Percentiles rank a stretch among this genome's conserved stretches.
Conservation (phyloP, 1,140 invertebrate genomes). For the Tetragnatha versicolor region DNA sequence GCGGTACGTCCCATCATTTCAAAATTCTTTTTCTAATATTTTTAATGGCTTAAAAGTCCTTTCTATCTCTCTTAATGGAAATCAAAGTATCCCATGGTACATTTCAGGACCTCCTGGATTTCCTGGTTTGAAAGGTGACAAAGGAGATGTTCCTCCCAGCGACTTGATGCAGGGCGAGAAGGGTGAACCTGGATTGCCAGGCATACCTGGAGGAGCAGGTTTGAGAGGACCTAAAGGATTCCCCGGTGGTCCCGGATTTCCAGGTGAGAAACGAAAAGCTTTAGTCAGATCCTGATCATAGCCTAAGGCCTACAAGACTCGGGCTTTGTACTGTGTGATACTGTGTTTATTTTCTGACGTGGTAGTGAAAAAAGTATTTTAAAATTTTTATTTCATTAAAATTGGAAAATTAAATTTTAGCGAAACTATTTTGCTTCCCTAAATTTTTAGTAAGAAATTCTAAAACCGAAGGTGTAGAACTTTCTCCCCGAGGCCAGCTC, state of each 20-base stretch:
- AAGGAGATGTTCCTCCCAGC: slow-evolving; percentile 47
- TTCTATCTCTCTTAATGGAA: neutral
- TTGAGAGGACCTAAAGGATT: slow-evolving; percentile 41
- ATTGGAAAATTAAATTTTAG: no score
- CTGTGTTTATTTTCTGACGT: no score
- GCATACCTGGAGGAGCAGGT: slow-evolving; percentile 62
- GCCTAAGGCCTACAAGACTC: no score
- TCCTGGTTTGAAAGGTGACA: slow-evolving; percentile 36
- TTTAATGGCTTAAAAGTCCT: neutral
- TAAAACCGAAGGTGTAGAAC: no score
- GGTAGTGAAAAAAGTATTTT: no score
- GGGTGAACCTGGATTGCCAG: slow-evolving; percentile 56
- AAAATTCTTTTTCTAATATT: neutral
- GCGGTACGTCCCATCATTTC: slow-evolving; percentile 6
- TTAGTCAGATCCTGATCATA: no score
- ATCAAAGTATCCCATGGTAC: neutral
- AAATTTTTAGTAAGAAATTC: no score
- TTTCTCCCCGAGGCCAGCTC: no score
- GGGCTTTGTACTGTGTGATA: no score
- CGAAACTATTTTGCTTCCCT: no score
- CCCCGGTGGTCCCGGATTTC: slow-evolving; percentile 51
- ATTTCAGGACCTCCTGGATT: slow-evolving; percentile 39
- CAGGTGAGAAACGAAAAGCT: no score
- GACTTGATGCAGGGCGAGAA: slow-evolving; percentile 37
- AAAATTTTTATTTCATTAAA: no score